Evolutionary conservation across 2,888 invertebrate species (phyloP).

Genomic region (Hipparchia semele): DNA sequence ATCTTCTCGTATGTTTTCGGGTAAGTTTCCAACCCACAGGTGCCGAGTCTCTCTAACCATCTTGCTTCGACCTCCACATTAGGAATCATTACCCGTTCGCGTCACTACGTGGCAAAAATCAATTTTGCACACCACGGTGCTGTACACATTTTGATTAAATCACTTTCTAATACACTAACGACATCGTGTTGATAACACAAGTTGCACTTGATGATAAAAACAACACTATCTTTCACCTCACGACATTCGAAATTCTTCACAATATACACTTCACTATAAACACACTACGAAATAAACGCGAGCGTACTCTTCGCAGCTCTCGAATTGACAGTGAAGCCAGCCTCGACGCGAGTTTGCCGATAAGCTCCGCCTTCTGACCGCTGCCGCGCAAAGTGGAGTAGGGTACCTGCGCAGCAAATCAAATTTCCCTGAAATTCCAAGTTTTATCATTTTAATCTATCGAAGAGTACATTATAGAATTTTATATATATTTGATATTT

Average conservation of each 20-base stretch:
- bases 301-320: conserved; percentile 81
- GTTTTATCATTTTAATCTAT: not conserved
- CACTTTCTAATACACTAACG: conserved; percentile 69
- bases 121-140: conserved; percentile 81
- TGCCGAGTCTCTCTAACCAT: conserved; percentile 99
- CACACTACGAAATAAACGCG: conserved; percentile 80
- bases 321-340: conserved; percentile 81
- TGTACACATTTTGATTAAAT: conserved; percentile 78
- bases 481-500: not conserved
- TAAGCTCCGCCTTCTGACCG: conserved; percentile 83
- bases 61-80: conserved; percentile 97
- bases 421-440: conserved; percentile 25
- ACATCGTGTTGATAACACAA: conserved; percentile 70
- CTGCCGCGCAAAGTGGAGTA: conserved; percentile 82
- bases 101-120: conserved; percentile 84
- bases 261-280: conserved; percentile 80
- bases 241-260: conserved; percentile 80
- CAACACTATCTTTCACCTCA: conserved; percentile 79
- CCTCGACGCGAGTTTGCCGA: conserved; percentile 83
- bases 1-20: conserved; percentile 99
- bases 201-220: conserved; percentile 67
- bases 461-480: not conserved
- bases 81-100: conserved; percentile 88
- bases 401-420: conserved; percentile 55
- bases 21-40: conserved; percentile 99